phyloP scores from a whole-genome alignment of 2,888 invertebrate species.

The Dasypolia templi region DNA sequence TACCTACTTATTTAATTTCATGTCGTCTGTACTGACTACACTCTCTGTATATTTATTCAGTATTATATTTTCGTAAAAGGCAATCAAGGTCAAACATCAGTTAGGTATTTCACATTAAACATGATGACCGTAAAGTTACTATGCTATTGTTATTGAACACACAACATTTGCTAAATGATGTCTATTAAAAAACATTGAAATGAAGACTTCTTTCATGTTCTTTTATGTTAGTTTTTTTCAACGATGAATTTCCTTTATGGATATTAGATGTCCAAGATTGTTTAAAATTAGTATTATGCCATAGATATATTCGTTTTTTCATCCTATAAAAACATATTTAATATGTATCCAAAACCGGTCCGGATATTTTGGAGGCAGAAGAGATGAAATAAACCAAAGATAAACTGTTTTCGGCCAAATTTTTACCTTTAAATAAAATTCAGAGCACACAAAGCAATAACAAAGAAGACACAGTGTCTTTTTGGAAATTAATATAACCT shows the following conservation, averaged over 20 bases:
- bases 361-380: background rate
- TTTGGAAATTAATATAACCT: background rate
- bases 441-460: background rate
- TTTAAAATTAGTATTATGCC: background rate
- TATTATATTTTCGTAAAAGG: no score
- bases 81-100: no score
- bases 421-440: background rate
- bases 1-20: no score
- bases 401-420: background rate
- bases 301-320: background rate
- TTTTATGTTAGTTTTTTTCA: background rate
- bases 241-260: background rate
- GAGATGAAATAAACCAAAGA: background rate
- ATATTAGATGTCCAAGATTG: conserved; percentile 1
- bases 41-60: no score
- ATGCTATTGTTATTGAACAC: background rate
- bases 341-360: conserved; percentile 1
- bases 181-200: background rate
- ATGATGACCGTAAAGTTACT: background rate
- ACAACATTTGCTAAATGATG: background rate
- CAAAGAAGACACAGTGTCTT: background rate
- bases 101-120: background rate
- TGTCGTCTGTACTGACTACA: no score
- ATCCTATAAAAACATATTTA: background rate
- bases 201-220: background rate